phyloP scores from a whole-genome alignment of 2,797 vertebrate species.

The Semotilus atromaculatus region DNA sequence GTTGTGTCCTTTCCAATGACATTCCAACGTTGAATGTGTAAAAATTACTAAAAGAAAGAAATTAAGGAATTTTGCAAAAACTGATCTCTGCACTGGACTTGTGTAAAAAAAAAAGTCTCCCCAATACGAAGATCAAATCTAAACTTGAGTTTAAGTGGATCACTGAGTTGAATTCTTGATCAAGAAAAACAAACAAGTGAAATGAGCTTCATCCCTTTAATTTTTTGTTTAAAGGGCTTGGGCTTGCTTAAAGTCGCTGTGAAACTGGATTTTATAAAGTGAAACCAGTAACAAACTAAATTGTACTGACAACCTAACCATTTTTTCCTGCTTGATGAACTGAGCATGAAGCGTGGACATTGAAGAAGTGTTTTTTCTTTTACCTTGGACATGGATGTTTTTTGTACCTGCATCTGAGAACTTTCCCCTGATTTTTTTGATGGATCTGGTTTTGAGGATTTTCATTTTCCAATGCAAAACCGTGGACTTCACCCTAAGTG shows the following conservation, averaged over 20 bases:
- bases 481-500: background rate
- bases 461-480: background rate
- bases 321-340: background rate
- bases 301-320: constrained; percentile 8
- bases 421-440: background rate
- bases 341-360: constrained; percentile 22
- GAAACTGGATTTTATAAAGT: background rate
- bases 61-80: background rate
- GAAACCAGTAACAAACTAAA: constrained; percentile 33
- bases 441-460: background rate
- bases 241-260: background rate
- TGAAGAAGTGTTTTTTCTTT: constrained; percentile 28
- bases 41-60: constrained; percentile 61
- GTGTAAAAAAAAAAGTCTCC: background rate
- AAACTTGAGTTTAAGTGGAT: constrained; percentile 8
- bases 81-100: constrained; percentile 2
- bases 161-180: background rate
- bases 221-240: background rate
- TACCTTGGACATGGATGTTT: constrained; percentile 1
- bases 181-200: background rate
- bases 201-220: background rate
- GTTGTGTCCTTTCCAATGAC: background rate
- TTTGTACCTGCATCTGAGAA: background rate
- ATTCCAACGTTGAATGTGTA: constrained; percentile 1
- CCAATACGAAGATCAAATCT: background rate